Evolutionary conservation across 2,113 vertebrate species (phyloP).

Genomic region (Prinia subflava): DNA sequence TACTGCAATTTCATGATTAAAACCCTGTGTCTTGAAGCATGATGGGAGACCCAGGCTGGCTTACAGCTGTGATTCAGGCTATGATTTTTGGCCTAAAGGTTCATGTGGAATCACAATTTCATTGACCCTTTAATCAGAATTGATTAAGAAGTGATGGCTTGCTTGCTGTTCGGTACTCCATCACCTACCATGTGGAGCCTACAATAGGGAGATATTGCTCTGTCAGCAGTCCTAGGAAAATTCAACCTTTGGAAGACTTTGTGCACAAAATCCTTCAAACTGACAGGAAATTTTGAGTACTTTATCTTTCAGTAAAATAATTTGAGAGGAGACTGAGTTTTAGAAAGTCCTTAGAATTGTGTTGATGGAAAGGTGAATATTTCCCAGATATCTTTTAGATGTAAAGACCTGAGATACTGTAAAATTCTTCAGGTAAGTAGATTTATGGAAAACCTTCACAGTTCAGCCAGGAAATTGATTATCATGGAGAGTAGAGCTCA

Average conservation of each 20-base stretch:
- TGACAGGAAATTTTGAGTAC: neutral
- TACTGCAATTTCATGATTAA: conserved; percentile 37
- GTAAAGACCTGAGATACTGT: neutral
- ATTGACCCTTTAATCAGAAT: conserved; percentile 30
- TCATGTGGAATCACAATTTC: neutral
- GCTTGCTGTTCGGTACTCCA: neutral
- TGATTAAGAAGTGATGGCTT: conserved; percentile 1
- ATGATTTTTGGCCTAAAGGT: neutral
- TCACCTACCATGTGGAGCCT: neutral
- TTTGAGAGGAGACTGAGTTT: neutral
- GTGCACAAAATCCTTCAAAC: neutral
- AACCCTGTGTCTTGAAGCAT: neutral
- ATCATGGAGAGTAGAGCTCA: neutral
- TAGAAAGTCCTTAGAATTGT: neutral
- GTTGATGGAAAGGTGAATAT: neutral
- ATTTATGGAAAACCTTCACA: neutral
- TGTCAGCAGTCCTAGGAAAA: neutral
- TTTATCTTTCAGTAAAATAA: neutral
- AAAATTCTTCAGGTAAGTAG: neutral
- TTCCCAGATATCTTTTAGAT: neutral
- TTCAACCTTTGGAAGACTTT: neutral
- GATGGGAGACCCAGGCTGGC: neutral
- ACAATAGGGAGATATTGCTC: neutral
- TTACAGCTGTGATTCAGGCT: conserved; percentile 1
- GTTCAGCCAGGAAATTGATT: neutral